Evolutionary conservation across 2,113 vertebrate species (phyloP).

Genomic region (Pluvianellus socialis): DNA sequence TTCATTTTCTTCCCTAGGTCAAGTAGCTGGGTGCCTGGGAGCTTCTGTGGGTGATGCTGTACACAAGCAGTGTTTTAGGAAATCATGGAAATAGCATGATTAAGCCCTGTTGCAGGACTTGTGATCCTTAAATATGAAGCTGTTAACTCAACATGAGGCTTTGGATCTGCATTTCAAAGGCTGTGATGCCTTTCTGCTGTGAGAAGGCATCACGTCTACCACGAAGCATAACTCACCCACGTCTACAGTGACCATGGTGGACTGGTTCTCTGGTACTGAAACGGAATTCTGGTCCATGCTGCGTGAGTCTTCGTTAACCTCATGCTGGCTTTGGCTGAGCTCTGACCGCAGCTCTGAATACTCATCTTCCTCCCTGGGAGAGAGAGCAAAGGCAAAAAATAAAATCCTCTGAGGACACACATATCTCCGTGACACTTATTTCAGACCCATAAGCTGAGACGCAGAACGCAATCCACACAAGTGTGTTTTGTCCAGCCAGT

Average conservation of each 20-base stretch:
- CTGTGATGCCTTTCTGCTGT: not conserved
- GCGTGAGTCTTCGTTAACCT: conserved; percentile 80
- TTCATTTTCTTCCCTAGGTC: not conserved
- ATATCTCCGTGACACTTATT: fast-evolving
- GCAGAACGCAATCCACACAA: not conserved
- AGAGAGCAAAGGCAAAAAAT: conserved; percentile 3
- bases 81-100: conserved; percentile 5
- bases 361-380: conserved; percentile 86
- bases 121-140: not conserved
- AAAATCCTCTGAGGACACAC: not conserved
- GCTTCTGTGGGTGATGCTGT: not conserved
- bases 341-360: conserved; percentile 85
- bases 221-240: conserved; percentile 75
- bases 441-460: not conserved
- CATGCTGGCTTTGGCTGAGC: conserved; percentile 86
- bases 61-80: conserved; percentile 19
- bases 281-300: conserved; percentile 86
- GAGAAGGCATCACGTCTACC: not conserved
- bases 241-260: conserved; percentile 84
- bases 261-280: conserved; percentile 86
- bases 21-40: not conserved
- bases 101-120: not conserved
- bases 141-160: not conserved
- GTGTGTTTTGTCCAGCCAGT: not conserved
- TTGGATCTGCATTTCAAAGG: not conserved